Base-by-base conservation (phyloP, 2,888 invertebrate genomes). In the Melinopterus prodromus region DNA sequence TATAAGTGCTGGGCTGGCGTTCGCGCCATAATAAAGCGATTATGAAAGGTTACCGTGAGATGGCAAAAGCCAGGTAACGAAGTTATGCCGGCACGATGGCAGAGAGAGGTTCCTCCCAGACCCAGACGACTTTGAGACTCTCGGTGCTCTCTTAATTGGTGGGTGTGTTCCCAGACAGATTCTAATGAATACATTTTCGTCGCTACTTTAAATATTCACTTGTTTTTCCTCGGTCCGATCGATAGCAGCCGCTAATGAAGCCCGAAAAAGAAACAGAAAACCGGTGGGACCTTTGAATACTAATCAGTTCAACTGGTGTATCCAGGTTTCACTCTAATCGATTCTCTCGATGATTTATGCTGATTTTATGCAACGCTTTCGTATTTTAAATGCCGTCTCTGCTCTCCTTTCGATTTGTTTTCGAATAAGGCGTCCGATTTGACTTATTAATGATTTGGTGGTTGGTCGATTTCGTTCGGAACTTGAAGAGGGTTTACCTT, bases 171-270 rank as follows among this genome's bases (percentile, higher is more conserved):
- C 74, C 74, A 74, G 74, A 74, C 74, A 37, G 74, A 36, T 74
- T 74, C 37, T 74, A 74, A 74, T 74, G 74, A 74, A 74, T 74
- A 74, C 36, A 74, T 74, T 74, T 74, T 53, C 74, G 36, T n/a
- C 6, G 74, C 74, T 74, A 74, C 74, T 74, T 74, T 74, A 74
- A 74, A 74, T 74, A 74, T 74, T 36, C 53, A 53, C 53, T 53
- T 53, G 53, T 53, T 53, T 53, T 53, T 53, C 53, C 53, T 7
- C 12, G 1, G 53, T 53, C 12, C 53, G 53, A 53, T 53, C 53
- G 53, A 53, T 53, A 53, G 53, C 53, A 12, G 53, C 53, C 53
- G 53, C 53, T 53, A 53, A 53, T 53, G 53, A 53, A 53, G 53
- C 53, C 53, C 53, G 53, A 53, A 53, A 53, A 53, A 53, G 53